These are phyloP conservation scores for Oncorhynchus masou DNA, from an alignment of 2,113 vertebrate genomes.

Conservation along the genomic window DNA sequence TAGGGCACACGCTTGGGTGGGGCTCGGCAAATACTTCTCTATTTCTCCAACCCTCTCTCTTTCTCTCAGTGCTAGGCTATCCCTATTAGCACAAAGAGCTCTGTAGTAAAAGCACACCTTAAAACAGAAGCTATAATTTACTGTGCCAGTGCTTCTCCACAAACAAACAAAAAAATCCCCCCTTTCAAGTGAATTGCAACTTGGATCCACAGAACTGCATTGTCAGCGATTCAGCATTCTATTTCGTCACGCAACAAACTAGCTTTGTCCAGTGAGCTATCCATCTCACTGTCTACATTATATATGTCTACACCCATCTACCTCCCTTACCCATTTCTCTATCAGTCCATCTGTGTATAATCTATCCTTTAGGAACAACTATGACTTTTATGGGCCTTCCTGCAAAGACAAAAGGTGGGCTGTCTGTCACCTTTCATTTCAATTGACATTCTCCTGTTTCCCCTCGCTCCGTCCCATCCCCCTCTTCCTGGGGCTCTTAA, in stretches of 20 bases:
- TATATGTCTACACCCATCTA: neutral
- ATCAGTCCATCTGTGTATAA: neutral
- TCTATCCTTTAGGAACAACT: constrained; percentile 15
- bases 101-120: constrained; percentile 3
- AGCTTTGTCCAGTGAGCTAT: constrained; percentile 34
- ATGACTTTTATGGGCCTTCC: constrained; percentile 12
- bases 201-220: constrained; percentile 44
- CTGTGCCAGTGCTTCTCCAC: constrained; percentile 15
- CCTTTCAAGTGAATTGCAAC: neutral
- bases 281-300: neutral
- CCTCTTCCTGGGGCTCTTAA: constrained; percentile 69
- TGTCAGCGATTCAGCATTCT: constrained; percentile 55
- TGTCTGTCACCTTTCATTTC: constrained; percentile 54
- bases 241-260: constrained; percentile 48
- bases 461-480: constrained; percentile 43
- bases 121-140: constrained; percentile 4
- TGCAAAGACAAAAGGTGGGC: constrained; percentile 30
- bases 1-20: constrained; percentile 67
- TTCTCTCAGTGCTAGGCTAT: neutral
- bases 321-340: neutral
- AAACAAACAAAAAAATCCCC: neutral
- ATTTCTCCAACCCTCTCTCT: constrained; percentile 1
- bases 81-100: neutral
- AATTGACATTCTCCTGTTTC: constrained; percentile 54
- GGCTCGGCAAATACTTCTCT: constrained; percentile 68